Base-by-base conservation (phyloP, 2,113 vertebrate species). In the Caloenas nicobarica region DNA sequence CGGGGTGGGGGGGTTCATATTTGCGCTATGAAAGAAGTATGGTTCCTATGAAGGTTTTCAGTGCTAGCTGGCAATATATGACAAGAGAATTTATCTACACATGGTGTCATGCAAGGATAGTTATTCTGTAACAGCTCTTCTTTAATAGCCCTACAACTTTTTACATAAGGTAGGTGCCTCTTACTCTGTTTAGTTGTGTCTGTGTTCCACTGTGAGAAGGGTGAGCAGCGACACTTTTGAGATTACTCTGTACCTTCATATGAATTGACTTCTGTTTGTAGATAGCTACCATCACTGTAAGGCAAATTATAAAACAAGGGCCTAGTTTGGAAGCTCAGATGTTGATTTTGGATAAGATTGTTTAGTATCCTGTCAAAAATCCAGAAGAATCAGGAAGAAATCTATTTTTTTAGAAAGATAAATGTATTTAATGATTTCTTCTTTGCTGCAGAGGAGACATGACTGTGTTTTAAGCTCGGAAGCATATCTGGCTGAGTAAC, bases 1-100 rank as follows among this genome's bases (percentile, higher is more conserved):
- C 2, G 10, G 11, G 42, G 16, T 17, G 6, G 2, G 13, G 14
- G 5, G 2, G 1, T 25, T 69, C 12, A 14, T 74, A 46, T 48
- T 50, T 84, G 25, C 50, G 61, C 5, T 31, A 19, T 23, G 38
- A 64, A 86, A 81, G 29, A 60, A 68, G 3, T 8, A 58, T 2
- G 4, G 16, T 44, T 65, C 26, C 21, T 50, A 21, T 7, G 13
- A 81, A 81, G 13, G 8, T 53, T 91, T 95, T 76, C n/a, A 36
- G 31, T 19, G 4, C 13, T 69, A 54, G 29, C 31, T 69, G 31
- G 13, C 10, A 68, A 73, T 36, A 60, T 26, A 50, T 46, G 36
- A 25, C 50, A 61, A 53, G 14, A 69, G 33, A 89, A 61, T 7
- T 73, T 38, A 15, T 3, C 19, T 72, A 9, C 16, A 51, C 15